phyloP scores from a whole-genome alignment of 2,888 invertebrate genomes.

The Chymomyza fuscimana region DNA sequence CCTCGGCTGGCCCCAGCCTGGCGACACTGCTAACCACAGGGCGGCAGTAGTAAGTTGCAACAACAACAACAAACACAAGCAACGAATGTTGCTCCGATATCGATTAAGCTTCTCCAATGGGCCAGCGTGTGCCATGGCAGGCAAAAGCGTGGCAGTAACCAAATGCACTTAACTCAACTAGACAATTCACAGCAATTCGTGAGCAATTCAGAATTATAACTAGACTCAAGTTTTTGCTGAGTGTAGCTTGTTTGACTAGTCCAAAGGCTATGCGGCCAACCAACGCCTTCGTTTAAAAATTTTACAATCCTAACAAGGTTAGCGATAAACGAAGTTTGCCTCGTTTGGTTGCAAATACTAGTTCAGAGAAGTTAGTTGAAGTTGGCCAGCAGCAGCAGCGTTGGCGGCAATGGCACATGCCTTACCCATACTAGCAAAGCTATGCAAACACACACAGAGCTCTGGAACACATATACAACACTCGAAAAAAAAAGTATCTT shows the following conservation, averaged over 20 bases:
- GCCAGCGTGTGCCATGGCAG: conserved; percentile 55
- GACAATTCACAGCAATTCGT: conserved; percentile 7
- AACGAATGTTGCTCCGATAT: conserved; percentile 54
- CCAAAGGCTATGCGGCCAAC: conserved; percentile 17
- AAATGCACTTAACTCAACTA: conserved; percentile 26
- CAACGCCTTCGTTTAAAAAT: conserved; percentile 73
- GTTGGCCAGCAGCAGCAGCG: conserved; percentile 25
- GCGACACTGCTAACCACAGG: conserved; percentile 77
- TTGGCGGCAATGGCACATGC: conserved; percentile 66
- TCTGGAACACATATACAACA: conserved; percentile 19
- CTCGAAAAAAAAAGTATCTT: conserved; percentile 12
- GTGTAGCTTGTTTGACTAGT: conserved; percentile 7
- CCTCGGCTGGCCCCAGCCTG: conserved; percentile 33
- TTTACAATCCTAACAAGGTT: conserved; percentile 76
- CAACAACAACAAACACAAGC: conserved; percentile 19
- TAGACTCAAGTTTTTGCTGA: conserved; percentile 2
- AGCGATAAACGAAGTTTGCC: conserved; percentile 63
- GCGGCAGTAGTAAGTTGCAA: conserved; percentile 37
- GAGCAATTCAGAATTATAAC: conserved; percentile 15
- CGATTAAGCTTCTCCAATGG: conserved; percentile 49
- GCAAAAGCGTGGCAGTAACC: conserved; percentile 41
- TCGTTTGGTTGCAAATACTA: conserved; percentile 30
- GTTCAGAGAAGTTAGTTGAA: conserved; percentile 6
- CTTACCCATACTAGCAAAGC: conserved; percentile 51
- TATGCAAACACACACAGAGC: conserved; percentile 60